Evolutionary conservation across 2,888 invertebrate species (phyloP), one percentile per base, ranked within the genome.

Genomic region (Bellardia pandia): DNA sequence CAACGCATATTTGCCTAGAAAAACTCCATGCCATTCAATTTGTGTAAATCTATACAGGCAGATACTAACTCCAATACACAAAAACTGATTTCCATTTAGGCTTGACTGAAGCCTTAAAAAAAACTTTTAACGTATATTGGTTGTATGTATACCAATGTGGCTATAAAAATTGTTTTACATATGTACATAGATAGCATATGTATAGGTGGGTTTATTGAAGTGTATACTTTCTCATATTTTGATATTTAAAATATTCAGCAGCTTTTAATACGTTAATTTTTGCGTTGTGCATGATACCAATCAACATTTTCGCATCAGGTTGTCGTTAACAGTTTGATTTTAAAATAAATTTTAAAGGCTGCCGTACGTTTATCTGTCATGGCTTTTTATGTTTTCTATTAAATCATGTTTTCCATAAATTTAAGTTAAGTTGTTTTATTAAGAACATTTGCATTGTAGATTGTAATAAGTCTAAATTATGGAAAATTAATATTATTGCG

Each of bases 261-360:
- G 56, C 79, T 76, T 75, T 53, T 72, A 60, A 62, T 74, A 53
- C 51, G 75, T n/a, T n/a, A 13, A 51, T 76, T 76, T 58, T 76
- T 75, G 51, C 16, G 37, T 51, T 66, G 42, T 82, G 13, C 45
- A 60, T 68, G 75, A 62, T 11, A 75, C 74, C 69, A 86, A 83
- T 86, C 88, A 84, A 69, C 48, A 78, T 78, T 86, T 86, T 78
- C 80, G 83, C 86, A 74, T 69, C 69, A 72, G 51, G 66, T 76
- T 71, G 45, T 76, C 37, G 68, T 74, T 69, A 74, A 53, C n/a
- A 72, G 37, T 72, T 77, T 45, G 30, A 69, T 68, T 40, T 62
- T 62, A 56, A 56, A 62, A 75, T 62, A 60, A 42, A 42, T 62
- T 23, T 74, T 58, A 40, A 62, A n/a, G 48, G 11, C 45, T 42